These are phyloP conservation scores for Sipha maydis DNA, from an alignment of 2,888 invertebrate genomes.

Conservation along the genomic window DNA sequence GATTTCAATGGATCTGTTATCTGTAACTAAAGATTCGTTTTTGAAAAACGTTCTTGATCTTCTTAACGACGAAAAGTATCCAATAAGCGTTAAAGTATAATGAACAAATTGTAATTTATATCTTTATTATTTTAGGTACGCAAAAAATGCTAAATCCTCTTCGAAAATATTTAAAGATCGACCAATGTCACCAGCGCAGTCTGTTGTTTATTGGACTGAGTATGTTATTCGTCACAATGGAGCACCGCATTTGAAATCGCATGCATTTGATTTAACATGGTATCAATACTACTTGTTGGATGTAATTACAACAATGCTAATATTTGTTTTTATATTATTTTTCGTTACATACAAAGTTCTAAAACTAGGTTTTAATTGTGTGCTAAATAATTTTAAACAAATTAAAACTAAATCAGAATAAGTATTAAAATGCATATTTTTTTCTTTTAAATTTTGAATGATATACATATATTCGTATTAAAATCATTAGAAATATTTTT, in stretches of 20 bases:
- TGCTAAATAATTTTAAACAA: too few species aligned
- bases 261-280: neutral
- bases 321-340: too few species aligned
- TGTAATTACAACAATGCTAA: too few species aligned
- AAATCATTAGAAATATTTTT: too few species aligned
- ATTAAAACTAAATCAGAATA: too few species aligned
- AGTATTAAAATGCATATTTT: too few species aligned
- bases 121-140: neutral
- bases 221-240: neutral
- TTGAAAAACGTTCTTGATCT: neutral
- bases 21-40: neutral
- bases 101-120: neutral
- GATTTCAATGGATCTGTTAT: neutral
- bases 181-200: neutral
- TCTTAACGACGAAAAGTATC: neutral
- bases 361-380: too few species aligned
- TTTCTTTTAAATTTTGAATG: too few species aligned
- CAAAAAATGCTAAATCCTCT: neutral
- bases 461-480: too few species aligned
- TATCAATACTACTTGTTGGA: neutral
- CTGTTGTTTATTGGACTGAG: neutral
- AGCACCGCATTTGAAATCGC: conserved; percentile 6
- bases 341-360: too few species aligned
- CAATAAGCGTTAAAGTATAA: neutral
- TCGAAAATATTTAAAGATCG: neutral